Evolutionary conservation across 1,140 invertebrate genomes (phyloP), one percentile per base, ranked within the genome.

Genomic region (Scaptodrosophila lebanonensis): DNA sequence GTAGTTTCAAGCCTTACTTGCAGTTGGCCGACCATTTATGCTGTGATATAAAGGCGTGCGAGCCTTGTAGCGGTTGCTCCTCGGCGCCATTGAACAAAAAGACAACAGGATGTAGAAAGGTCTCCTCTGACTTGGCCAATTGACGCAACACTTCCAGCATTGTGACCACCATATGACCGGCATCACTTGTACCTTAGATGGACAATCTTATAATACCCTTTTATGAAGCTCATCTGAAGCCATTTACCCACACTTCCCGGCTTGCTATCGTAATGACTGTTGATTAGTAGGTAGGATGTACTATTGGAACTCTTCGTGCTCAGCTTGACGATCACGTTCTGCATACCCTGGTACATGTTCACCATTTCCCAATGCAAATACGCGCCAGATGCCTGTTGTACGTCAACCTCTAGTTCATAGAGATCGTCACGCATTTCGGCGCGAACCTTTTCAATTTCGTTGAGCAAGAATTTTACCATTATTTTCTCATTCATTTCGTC

Each of bases 211-310:
- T 25, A 25, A 3, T 1, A 0, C 16, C 1, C 36, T 0, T 29
- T 0, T 11, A 5, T 9, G 0, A 6, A 5, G 6, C 2, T n/a
- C 0, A 30, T 8, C n/a, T n/a, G 2, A 12, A 8, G 1, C 0
- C 0, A 44, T 69, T 59, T 47, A 70, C 89, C 89, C 50, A 89
- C 88, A 73, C 95, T 97, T 73, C 94, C 94, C 17, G 93, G 89
- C 71, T 97, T 94, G 45, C 93, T 92, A 88, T 98, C 97, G 89
- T 93, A 97, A 89, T 98, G 97, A 87, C 96, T 98, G 89, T 98
- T 98, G 39, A 98, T 90, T 33, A 98, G 88, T 62, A 98, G 88
- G 84, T 94, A 83, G 17, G 57, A 63, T 9, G 54, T 44, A 30
- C 73, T 86, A 13, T 73, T 86, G 7, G 72, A 76, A 17, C 44